These are phyloP conservation scores for Andrena fulva DNA, from an alignment of 2,888 invertebrate genomes.

Conservation along the genomic window DNA sequence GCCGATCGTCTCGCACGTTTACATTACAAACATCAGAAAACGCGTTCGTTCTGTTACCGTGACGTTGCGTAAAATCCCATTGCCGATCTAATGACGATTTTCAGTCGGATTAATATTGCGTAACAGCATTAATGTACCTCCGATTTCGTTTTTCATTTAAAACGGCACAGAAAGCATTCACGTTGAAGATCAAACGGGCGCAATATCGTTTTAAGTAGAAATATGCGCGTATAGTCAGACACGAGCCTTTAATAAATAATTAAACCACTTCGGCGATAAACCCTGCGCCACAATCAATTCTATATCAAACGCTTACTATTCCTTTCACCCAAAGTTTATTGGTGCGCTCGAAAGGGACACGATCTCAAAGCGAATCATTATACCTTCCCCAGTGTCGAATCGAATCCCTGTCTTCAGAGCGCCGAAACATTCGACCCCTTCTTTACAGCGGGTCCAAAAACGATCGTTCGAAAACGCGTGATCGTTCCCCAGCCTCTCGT, in stretches of 20 bases:
- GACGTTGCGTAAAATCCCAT: conserved; percentile 18
- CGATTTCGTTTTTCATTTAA: not conserved
- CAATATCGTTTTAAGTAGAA: not conserved
- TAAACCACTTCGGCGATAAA: too few relatives aligned
- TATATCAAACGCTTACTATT: too few relatives aligned
- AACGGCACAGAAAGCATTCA: not conserved
- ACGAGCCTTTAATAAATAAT: not conserved
- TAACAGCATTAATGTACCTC: conserved; percentile 7
- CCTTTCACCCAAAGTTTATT: too few relatives aligned
- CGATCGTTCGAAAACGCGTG: conserved; percentile 1
- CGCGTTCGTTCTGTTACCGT: not conserved
- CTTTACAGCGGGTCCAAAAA: not conserved
- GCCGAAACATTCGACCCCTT: not conserved
- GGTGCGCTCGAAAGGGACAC: not conserved
- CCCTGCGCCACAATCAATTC: too few relatives aligned
- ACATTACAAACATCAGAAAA: conserved; percentile 26
- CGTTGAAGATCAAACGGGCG: not conserved
- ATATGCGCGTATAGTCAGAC: not conserved
- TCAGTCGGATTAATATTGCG: conserved; percentile 28
- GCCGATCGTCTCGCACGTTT: conserved; percentile 29
- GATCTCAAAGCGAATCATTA: not conserved
- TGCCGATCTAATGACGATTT: conserved; percentile 19
- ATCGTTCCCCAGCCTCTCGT: conserved; percentile 13
- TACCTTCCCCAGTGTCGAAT: not conserved
- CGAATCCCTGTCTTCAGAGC: not conserved